Evolutionary conservation across 1,140 invertebrate species (phyloP).

Genomic region (Aphis craccivora): DNA sequence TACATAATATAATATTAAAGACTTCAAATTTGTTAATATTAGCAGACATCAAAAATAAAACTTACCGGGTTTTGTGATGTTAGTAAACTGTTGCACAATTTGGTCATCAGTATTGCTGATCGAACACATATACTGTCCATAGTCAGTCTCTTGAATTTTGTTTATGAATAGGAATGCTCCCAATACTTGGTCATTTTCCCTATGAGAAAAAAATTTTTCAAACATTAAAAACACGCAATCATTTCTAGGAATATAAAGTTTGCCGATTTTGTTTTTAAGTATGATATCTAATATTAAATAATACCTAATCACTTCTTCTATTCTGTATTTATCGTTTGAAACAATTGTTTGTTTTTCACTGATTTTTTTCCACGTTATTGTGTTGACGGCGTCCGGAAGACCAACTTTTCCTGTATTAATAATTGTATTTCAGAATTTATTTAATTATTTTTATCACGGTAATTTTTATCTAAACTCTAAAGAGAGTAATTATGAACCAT

Average conservation of each 20-base stretch:
- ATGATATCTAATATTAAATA: not conserved
- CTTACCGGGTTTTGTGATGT: slow-evolving; percentile 65
- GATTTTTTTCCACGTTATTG: slow-evolving; percentile 71
- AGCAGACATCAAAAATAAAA: not conserved
- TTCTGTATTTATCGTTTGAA: not conserved
- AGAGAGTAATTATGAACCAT: too few species aligned
- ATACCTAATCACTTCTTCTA: slow-evolving; percentile 38
- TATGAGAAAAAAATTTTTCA: slow-evolving; percentile 64
- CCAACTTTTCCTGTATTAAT: slow-evolving; percentile 67
- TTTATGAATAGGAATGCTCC: slow-evolving; percentile 74
- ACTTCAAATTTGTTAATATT: not conserved
- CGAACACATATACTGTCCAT: slow-evolving; percentile 73
- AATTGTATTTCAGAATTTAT: not conserved
- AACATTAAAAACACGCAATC: not conserved
- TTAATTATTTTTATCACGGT: not conserved
- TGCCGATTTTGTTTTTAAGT: not conserved
- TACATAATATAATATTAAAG: not conserved
- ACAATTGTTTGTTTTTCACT: slow-evolving; percentile 65
- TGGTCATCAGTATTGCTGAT: slow-evolving; percentile 68
- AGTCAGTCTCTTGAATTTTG: slow-evolving; percentile 70
- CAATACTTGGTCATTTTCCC: slow-evolving; percentile 74
- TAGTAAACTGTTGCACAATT: slow-evolving; percentile 64
- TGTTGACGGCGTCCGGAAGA: slow-evolving; percentile 74
- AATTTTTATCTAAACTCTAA: not conserved
- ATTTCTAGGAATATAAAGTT: not conserved